These are phyloP conservation scores for Herpailurus yagouaroundi DNA, from an alignment of 2,113 vertebrate genomes.

Conservation along the genomic window DNA sequence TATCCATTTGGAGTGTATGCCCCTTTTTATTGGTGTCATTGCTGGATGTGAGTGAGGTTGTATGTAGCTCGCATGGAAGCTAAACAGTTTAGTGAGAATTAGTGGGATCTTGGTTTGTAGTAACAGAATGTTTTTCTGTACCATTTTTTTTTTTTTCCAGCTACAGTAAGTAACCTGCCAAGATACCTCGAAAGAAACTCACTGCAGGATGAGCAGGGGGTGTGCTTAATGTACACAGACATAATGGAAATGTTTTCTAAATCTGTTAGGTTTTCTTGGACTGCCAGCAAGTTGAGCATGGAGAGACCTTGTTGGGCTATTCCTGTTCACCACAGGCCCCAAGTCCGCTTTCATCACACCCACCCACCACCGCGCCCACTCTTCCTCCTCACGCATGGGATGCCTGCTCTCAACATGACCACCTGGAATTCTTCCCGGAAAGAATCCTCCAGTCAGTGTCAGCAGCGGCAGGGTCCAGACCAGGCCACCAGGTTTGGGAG, in stretches of 20 bases:
- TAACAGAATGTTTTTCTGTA: conserved; percentile 20
- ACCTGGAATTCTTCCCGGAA: not conserved
- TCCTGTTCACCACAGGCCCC: conserved; percentile 64
- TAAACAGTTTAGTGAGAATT: not conserved
- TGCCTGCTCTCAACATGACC: not conserved
- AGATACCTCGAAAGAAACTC: conserved; percentile 88
- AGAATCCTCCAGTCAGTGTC: not conserved
- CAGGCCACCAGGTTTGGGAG: not conserved
- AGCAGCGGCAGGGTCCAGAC: not conserved
- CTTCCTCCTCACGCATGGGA: not conserved
- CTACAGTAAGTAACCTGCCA: conserved; percentile 85
- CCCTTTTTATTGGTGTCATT: not conserved
- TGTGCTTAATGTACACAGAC: conserved; percentile 86
- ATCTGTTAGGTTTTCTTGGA: conserved; percentile 85
- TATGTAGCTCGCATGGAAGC: not conserved
- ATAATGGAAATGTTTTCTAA: conserved; percentile 88
- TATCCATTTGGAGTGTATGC: not conserved
- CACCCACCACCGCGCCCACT: not conserved
- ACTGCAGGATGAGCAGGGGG: conserved; percentile 86
- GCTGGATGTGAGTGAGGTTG: not conserved
- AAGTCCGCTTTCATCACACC: conserved; percentile 54
- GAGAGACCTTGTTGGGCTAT: conserved; percentile 67
- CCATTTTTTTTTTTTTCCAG: conserved; percentile 62
- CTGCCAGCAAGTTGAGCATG: conserved; percentile 74
- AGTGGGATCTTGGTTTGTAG: not conserved